phyloP scores from a whole-genome alignment of 2,888 invertebrate genomes.

The Drosophila seclusa region DNA sequence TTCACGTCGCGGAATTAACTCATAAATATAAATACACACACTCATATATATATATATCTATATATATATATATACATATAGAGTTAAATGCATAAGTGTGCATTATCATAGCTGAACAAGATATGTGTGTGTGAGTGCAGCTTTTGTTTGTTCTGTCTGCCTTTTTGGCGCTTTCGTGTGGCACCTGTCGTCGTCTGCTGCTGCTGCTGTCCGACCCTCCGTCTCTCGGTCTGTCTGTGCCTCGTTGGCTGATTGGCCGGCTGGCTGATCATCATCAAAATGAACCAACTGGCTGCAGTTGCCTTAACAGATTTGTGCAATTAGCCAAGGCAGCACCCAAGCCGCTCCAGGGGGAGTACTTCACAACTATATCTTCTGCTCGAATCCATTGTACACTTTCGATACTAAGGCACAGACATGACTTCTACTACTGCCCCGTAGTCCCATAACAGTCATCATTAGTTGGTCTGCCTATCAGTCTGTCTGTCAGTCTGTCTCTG shows the following conservation, averaged over 20 bases:
- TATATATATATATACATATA: not conserved
- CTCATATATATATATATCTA: too few species aligned
- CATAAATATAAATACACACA: constrained; percentile 51
- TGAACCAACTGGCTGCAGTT: constrained; percentile 53
- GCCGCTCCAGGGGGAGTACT: constrained; percentile 53
- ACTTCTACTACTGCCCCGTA: not conserved
- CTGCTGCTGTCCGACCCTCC: constrained; percentile 11
- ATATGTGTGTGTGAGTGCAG: constrained; percentile 21
- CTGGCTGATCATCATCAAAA: constrained; percentile 50
- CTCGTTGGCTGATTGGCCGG: constrained; percentile 69
- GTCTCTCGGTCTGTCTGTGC: constrained; percentile 7
- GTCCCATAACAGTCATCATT: constrained; percentile 6
- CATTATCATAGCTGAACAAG: constrained; percentile 73
- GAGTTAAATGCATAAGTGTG: constrained; percentile 50
- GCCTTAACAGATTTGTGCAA: constrained; percentile 79
- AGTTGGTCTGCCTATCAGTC: constrained; percentile 1
- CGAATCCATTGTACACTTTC: constrained; percentile 50
- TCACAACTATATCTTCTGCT: constrained; percentile 7
- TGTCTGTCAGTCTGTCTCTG: not conserved
- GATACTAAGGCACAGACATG: constrained; percentile 28
- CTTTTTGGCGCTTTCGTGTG: constrained; percentile 79
- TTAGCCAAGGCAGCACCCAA: constrained; percentile 62
- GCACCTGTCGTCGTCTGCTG: constrained; percentile 69
- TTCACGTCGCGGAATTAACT: constrained; percentile 69
- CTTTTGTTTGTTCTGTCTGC: constrained; percentile 59